Evolutionary conservation across 2,888 invertebrate genomes (phyloP).

Genomic region (Harpalus rubripes): DNA sequence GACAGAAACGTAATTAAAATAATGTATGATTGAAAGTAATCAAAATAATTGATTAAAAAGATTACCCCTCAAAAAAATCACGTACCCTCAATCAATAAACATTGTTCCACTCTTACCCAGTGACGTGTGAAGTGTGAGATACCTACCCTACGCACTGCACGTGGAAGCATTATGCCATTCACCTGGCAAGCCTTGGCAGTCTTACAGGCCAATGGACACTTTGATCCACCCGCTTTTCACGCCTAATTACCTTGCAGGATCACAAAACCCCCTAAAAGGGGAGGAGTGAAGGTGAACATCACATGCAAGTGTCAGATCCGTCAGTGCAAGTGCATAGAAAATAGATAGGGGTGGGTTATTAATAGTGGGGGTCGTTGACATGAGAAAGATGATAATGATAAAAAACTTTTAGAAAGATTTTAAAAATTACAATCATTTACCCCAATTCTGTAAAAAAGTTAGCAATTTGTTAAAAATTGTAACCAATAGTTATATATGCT

Average conservation of each 20-base stretch:
- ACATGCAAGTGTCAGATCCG: neutral
- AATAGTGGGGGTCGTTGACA: neutral
- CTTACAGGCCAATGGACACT: slow-evolving; percentile 22
- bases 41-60: too few species aligned
- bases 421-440: too few species aligned
- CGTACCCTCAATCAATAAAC: slow-evolving; percentile 4
- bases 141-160: slow-evolving; percentile 8
- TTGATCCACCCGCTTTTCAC: slow-evolving; percentile 20
- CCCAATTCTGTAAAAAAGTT: too few species aligned
- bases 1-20: too few species aligned
- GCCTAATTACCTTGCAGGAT: slow-evolving; percentile 8
- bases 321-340: neutral
- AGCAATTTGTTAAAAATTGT: too few species aligned
- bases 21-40: too few species aligned
- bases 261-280: neutral
- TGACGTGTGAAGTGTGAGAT: slow-evolving; percentile 31
- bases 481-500: too few species aligned
- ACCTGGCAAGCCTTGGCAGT: slow-evolving; percentile 12
- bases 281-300: neutral
- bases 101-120: neutral
- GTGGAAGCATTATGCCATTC: slow-evolving; percentile 13
- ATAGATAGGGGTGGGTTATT: too few species aligned
- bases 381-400: too few species aligned
- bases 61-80: too few species aligned
- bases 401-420: too few species aligned